Evolutionary conservation across 37 sponge, comb jelly and placozoan species (phyloP).

Genomic region (Aphrocallistes beatrix): DNA sequence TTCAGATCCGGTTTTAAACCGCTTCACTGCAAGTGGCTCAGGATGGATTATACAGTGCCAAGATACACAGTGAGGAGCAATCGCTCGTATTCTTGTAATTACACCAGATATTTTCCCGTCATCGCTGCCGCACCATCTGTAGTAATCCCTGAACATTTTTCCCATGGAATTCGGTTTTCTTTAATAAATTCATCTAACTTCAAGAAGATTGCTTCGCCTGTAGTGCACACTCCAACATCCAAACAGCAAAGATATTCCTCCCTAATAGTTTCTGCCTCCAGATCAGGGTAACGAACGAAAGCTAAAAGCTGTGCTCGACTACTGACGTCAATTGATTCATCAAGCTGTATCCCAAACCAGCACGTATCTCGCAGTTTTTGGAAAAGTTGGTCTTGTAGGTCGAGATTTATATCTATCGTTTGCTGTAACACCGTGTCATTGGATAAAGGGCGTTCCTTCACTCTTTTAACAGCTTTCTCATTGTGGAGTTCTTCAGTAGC

Average conservation of each 20-base stretch:
- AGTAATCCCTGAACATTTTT: neutral
- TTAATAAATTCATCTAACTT: neutral
- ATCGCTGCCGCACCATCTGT: neutral
- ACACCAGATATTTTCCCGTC: neutral
- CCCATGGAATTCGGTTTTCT: neutral
- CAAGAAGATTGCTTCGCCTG: neutral
- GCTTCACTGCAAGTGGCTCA: constrained; percentile 14
- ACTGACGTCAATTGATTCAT: constrained; percentile 4
- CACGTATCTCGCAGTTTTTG: constrained; percentile 10
- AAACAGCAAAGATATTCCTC: neutral
- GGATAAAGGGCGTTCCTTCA: constrained; percentile 4
- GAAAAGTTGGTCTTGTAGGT: constrained; percentile 8
- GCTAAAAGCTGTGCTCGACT: constrained; percentile 15
- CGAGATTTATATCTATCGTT: constrained; percentile 1
- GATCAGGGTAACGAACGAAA: constrained; percentile 5
- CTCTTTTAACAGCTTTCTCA: constrained; percentile 10
- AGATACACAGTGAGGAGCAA: constrained; percentile 11
- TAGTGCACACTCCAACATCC: neutral
- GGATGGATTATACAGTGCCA: neutral
- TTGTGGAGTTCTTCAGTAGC: constrained; percentile 6
- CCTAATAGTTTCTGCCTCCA: constrained; percentile 4
- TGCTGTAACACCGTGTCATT: neutral
- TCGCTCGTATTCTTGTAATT: neutral
- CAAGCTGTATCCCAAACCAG: neutral
- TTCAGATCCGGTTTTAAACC: neutral